These are phyloP conservation scores for Coleophora flavipennella DNA, from an alignment of 2,888 invertebrate species.

Conservation along the genomic window DNA sequence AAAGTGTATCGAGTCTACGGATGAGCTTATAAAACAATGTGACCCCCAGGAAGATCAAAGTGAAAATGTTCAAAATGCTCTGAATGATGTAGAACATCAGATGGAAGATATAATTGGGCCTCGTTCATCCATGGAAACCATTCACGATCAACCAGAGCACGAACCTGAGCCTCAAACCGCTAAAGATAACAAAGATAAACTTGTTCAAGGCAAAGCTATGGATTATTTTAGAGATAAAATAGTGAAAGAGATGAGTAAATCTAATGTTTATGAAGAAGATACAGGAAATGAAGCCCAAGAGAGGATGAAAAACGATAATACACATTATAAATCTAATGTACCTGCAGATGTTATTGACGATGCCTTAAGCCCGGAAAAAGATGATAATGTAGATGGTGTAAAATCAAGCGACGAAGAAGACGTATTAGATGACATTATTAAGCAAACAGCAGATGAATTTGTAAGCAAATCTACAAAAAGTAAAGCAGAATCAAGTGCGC, in stretches of 20 bases:
- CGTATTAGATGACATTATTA: slow-evolving; percentile 5
- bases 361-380: neutral
- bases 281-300: neutral
- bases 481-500: neutral
- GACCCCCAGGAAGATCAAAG: neutral
- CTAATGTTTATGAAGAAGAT: neutral
- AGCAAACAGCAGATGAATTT: slow-evolving; percentile 8
- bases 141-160: no score
- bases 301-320: neutral
- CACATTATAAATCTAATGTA: neutral
- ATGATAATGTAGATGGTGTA: slow-evolving; percentile 2
- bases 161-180: neutral
- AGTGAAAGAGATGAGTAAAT: neutral
- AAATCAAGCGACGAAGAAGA: neutral
- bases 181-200: neutral
- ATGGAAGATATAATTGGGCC: neutral
- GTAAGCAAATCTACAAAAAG: neutral
- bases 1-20: neutral
- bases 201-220: neutral
- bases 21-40: neutral
- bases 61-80: neutral
- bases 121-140: no score
- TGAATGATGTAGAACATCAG: neutral
- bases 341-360: neutral
- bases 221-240: neutral